These are phyloP conservation scores for Papilio machaon DNA, from an alignment of 1,140 invertebrate genomes.

Conservation along the genomic window DNA sequence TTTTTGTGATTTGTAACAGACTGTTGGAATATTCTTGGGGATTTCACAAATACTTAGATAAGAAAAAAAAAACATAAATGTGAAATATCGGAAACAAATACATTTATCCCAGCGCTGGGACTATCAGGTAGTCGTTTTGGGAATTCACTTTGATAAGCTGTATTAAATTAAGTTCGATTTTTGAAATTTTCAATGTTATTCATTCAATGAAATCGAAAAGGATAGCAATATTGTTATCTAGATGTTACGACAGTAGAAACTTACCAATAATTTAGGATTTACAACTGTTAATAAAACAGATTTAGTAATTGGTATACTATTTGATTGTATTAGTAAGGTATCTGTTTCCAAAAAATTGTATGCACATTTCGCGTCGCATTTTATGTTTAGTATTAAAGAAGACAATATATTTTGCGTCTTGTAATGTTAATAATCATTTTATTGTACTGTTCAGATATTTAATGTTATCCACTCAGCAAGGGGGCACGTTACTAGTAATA, in stretches of 20 bases:
- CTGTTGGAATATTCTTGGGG: background rate
- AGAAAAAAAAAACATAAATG: slow-evolving; percentile 29
- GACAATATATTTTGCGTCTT: too few species aligned
- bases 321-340: too few species aligned
- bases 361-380: background rate
- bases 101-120: slow-evolving; percentile 4
- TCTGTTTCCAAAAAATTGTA: too few species aligned
- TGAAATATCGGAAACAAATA: slow-evolving; percentile 21
- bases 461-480: slow-evolving; percentile 14
- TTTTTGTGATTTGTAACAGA: slow-evolving; percentile 16
- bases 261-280: too few species aligned
- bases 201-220: background rate
- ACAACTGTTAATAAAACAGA: too few species aligned
- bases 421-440: slow-evolving; percentile 28
- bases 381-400: too few species aligned
- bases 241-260: too few species aligned
- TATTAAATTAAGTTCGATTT: background rate
- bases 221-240: background rate
- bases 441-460: slow-evolving; percentile 4
- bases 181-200: background rate
- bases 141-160: background rate
- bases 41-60: background rate
- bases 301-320: too few species aligned
- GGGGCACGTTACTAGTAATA: slow-evolving; percentile 6
- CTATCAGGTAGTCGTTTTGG: slow-evolving; percentile 11